These are phyloP conservation scores for Thereuonema tuberculata DNA, from an alignment of 1,140 invertebrate species.

Conservation along the genomic window DNA sequence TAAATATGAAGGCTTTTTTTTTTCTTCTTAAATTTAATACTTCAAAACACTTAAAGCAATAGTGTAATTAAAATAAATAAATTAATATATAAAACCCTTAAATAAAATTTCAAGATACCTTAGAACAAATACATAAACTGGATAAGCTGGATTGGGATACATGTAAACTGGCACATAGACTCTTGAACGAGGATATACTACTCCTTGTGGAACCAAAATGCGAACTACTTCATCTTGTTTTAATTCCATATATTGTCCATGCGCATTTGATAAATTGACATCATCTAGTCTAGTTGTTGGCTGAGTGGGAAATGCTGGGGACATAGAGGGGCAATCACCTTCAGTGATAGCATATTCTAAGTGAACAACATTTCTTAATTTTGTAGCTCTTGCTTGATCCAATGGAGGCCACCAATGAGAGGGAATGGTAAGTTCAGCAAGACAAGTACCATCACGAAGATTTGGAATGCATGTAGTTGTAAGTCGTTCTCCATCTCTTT, in stretches of 20 bases:
- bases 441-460: conserved; percentile 73
- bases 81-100: not conserved
- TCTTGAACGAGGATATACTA: conserved; percentile 71
- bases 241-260: conserved; percentile 65
- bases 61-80: too few species aligned
- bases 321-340: conserved; percentile 39
- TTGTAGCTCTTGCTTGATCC: not conserved
- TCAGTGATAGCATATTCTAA: conserved; percentile 70
- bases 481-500: conserved; percentile 36
- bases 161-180: conserved; percentile 73
- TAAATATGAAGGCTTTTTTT: too few species aligned
- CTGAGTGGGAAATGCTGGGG: conserved; percentile 26
- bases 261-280: conserved; percentile 55
- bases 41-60: too few species aligned
- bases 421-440: conserved; percentile 63
- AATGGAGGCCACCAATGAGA: conserved; percentile 70
- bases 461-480: conserved; percentile 73
- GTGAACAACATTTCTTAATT: conserved; percentile 40
- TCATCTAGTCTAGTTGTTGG: conserved; percentile 46
- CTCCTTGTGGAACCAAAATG: conserved; percentile 71
- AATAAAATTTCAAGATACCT: conserved; percentile 42
- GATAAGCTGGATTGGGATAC: conserved; percentile 39
- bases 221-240: conserved; percentile 59
- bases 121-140: conserved; percentile 61
- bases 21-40: too few species aligned